Evolutionary conservation across 2,888 invertebrate species (phyloP), one percentile per base, ranked within the genome.

Genomic region (Petrophora chlorosata): DNA sequence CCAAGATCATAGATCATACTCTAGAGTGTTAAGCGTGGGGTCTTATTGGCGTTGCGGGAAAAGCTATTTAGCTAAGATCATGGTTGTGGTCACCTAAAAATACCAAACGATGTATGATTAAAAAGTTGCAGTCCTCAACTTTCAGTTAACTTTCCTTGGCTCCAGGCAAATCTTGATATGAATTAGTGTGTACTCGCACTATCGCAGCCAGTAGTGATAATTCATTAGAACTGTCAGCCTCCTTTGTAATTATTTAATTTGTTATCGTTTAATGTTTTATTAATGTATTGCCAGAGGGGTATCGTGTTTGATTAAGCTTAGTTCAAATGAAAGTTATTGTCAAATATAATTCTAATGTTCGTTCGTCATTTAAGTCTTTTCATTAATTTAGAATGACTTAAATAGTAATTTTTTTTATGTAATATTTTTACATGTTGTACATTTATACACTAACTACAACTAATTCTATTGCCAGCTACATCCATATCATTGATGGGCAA

Each of bases 171-270:
- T 44, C 51, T 46, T 36, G 49, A 55, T 53, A 41, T 47, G 51
- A 52, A 55, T 56, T 49, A 40, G 38, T 47, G 16, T 41, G 10
- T 25, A 5, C 10, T 25, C n/a, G 28, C 23, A 34, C 44, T 44
- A 53, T 38, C 25, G 10, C 5, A 23, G 9, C 19, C 32, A 44
- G 51, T 54, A 35, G 36, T 42, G 32, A 52, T 48, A 48, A 59
- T 54, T 50, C 45, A 59, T 53, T 45, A 53, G 44, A 36, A 36
- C 51, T 56, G 60, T 56, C 60, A 53, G 26, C 41, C 22, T 32
- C 36, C 46, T 55, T 35, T 53, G 51, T 60, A 53, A 57, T 60
- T 57, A 60, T 57, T 60, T 56, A 60, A 60, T 60, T 53, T 60
- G 47, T 57, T 45, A n/a, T n/a, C 44, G 53, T 53, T 53, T 49